Evolutionary conservation across 2,888 invertebrate genomes (phyloP).

Genomic region (Parnassius apollo): DNA sequence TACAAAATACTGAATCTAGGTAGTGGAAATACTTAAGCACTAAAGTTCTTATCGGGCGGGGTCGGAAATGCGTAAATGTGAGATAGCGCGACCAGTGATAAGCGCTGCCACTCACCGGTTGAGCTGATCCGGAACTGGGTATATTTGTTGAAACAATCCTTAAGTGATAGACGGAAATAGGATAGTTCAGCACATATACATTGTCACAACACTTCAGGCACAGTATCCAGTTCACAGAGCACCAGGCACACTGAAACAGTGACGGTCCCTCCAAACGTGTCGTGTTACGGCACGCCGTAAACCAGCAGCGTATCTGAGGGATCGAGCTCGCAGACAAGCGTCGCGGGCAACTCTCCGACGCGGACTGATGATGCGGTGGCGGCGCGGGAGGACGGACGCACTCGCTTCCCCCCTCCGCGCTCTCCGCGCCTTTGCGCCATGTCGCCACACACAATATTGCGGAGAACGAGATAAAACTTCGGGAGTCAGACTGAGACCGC

Average conservation of each 20-base stretch:
- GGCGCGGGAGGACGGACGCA: slow-evolving; percentile 74
- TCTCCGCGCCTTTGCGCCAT: slow-evolving; percentile 36
- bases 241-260: slow-evolving; percentile 74
- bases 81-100: slow-evolving; percentile 78
- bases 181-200: slow-evolving; percentile 70
- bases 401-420: slow-evolving; percentile 49
- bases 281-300: slow-evolving; percentile 81
- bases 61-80: slow-evolving; percentile 80
- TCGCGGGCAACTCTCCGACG: slow-evolving; percentile 75
- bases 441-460: slow-evolving; percentile 54
- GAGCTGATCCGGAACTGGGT: slow-evolving; percentile 78
- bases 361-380: slow-evolving; percentile 76
- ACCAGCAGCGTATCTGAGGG: slow-evolving; percentile 81
- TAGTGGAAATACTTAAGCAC: slow-evolving; percentile 35
- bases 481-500: slow-evolving; percentile 64
- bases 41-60: slow-evolving; percentile 75
- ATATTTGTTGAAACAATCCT: slow-evolving; percentile 68
- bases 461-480: slow-evolving; percentile 71
- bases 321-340: slow-evolving; percentile 73
- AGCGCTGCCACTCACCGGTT: slow-evolving; percentile 79
- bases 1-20: slow-evolving; percentile 9
- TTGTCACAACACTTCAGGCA: slow-evolving; percentile 74
- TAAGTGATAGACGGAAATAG: slow-evolving; percentile 49
- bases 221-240: slow-evolving; percentile 75
- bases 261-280: slow-evolving; percentile 80